Conservation (phyloP, 1,140 invertebrate species). For the Ruditapes philippinarum region DNA sequence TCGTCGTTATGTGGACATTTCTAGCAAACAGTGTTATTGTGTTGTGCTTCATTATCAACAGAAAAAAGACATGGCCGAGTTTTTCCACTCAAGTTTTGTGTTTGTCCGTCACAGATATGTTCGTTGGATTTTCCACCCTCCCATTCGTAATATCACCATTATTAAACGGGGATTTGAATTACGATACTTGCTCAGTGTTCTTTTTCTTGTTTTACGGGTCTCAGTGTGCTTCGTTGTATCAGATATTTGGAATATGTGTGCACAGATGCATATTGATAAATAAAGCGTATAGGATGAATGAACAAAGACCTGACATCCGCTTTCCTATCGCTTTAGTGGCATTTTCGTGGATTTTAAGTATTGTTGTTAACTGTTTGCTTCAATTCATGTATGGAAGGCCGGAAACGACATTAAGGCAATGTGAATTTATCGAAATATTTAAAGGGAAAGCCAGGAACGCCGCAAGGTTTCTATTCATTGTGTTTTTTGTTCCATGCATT, state of each 20-base stretch:
- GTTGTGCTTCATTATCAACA: background rate
- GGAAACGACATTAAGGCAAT: background rate
- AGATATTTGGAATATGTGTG: background rate
- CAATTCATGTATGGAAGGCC: background rate
- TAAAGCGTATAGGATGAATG: background rate
- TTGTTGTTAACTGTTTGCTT: background rate
- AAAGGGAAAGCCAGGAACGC: background rate
- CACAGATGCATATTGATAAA: background rate
- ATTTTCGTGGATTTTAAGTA: background rate
- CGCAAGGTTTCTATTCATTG: background rate
- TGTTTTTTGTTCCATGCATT: background rate
- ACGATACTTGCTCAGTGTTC: background rate
- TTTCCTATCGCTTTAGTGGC: background rate
- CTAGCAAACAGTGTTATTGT: background rate
- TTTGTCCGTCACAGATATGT: background rate
- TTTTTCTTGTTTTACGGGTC: background rate
- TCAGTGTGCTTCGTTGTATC: conserved; percentile 18
- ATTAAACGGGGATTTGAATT: background rate
- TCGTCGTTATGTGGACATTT: background rate
- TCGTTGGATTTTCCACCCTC: background rate
- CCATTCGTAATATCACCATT: background rate
- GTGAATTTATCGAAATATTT: background rate
- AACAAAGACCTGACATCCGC: background rate
- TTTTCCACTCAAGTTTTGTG: background rate
- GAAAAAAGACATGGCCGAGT: background rate